Evolutionary conservation across 2,113 vertebrate genomes (phyloP).

Genomic region (Lanius ludovicianus): DNA sequence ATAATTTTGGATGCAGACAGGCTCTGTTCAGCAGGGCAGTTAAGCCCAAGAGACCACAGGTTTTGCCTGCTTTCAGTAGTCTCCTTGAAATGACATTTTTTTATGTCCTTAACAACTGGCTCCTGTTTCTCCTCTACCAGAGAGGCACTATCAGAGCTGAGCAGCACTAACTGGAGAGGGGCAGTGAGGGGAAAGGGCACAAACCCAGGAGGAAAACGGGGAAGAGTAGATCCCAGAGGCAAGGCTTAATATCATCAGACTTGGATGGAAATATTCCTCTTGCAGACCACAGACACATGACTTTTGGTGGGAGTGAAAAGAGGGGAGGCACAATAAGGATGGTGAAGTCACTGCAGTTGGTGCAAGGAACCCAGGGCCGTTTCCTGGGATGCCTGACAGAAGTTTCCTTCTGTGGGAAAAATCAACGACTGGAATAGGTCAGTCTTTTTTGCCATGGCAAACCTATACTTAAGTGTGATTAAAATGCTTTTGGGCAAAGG

Average conservation of each 20-base stretch:
- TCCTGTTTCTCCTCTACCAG: background rate
- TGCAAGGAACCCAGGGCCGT: background rate
- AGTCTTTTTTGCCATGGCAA: background rate
- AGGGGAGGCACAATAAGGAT: background rate
- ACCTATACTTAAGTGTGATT: slow-evolving; percentile 60
- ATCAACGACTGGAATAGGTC: background rate
- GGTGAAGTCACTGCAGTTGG: background rate
- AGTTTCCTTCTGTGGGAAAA: slow-evolving; percentile 62
- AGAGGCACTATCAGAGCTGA: background rate
- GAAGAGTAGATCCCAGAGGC: background rate
- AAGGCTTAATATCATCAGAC: background rate
- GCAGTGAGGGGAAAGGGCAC: background rate
- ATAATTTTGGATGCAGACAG: background rate
- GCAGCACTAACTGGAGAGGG: background rate
- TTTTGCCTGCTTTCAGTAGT: background rate
- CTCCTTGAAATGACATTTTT: background rate
- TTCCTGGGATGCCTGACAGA: background rate
- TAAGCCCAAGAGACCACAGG: background rate
- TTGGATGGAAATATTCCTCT: background rate
- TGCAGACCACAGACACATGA: background rate
- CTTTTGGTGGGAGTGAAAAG: background rate
- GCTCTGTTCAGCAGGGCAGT: background rate
- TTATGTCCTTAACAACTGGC: background rate
- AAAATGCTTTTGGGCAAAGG: slow-evolving; percentile 50
- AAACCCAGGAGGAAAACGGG: background rate